phyloP scores from a whole-genome alignment of 1,140 invertebrate species.

The Lanistes nyassanus region DNA sequence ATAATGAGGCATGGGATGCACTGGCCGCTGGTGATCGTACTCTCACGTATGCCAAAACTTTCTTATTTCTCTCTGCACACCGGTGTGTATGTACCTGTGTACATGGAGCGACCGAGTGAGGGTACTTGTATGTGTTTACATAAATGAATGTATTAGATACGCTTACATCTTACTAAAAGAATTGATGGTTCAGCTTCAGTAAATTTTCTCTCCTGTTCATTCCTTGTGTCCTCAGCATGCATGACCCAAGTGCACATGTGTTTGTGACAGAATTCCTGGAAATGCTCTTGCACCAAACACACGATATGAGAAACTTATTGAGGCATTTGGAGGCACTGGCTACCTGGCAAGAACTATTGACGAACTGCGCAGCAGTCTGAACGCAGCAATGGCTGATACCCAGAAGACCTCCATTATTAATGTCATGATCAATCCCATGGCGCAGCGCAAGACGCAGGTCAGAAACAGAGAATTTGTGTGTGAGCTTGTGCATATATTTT shows the following conservation, averaged over 20 bases:
- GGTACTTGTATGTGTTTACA: no score
- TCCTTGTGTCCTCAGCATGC: not conserved
- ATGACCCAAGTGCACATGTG: not conserved
- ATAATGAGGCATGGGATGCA: slow-evolving; percentile 71
- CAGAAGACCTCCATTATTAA: slow-evolving; percentile 89
- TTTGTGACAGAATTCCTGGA: slow-evolving; percentile 80
- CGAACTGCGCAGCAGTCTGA: slow-evolving; percentile 79
- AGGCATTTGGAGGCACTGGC: slow-evolving; percentile 85
- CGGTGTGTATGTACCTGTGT: no score
- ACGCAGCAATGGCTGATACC: slow-evolving; percentile 72
- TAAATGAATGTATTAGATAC: no score
- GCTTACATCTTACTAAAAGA: no score
- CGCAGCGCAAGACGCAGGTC: slow-evolving; percentile 88
- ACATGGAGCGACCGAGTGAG: no score
- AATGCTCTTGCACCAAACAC: slow-evolving; percentile 79
- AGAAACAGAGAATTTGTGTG: not conserved
- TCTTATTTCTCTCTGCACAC: no score
- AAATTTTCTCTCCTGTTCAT: not conserved
- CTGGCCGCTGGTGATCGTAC: slow-evolving; percentile 70
- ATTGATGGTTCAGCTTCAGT: no score
- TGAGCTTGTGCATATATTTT: not conserved
- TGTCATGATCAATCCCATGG: slow-evolving; percentile 86
- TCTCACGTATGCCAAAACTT: slow-evolving; percentile 63
- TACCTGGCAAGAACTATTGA: slow-evolving; percentile 80
- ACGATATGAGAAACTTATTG: slow-evolving; percentile 90